Evolutionary conservation across 2,888 invertebrate genomes (phyloP).

Genomic region (Sarcophaga variegata): DNA sequence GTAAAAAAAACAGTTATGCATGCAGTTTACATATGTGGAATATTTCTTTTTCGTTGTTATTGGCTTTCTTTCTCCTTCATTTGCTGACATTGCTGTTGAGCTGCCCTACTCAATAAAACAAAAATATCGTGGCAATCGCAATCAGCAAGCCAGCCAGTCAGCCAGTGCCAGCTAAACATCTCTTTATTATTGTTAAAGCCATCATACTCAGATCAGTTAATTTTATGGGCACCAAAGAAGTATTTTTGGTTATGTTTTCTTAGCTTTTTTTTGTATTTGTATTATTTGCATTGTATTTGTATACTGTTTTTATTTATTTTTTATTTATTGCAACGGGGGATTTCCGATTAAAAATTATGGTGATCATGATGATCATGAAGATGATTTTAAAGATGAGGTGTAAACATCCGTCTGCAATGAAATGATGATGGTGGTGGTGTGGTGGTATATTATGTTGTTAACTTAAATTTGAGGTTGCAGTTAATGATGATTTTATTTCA

Average conservation of each 20-base stretch:
- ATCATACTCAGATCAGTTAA: too few species aligned
- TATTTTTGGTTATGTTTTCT: too few species aligned
- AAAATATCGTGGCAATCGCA: not conserved
- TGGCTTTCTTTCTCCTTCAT: too few species aligned
- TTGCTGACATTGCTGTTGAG: constrained; percentile 15
- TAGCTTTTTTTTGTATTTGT: too few species aligned
- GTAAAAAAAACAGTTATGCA: constrained; percentile 35
- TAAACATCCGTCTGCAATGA: constrained; percentile 8
- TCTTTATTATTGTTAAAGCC: too few species aligned
- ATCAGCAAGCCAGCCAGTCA: not conserved
- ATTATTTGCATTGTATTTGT: not conserved
- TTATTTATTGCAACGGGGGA: not conserved
- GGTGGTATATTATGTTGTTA: not conserved
- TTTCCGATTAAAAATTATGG: not conserved
- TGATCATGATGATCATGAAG: not conserved
- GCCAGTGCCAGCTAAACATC: too few species aligned
- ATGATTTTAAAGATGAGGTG: constrained; percentile 20
- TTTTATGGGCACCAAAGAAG: too few species aligned
- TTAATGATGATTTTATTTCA: constrained; percentile 29
- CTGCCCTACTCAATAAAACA: not conserved
- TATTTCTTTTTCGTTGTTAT: constrained; percentile 5
- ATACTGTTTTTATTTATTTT: not conserved
- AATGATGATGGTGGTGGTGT: too few species aligned
- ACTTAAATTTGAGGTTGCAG: constrained; percentile 60
- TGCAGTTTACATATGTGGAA: constrained; percentile 1